These are phyloP conservation scores for Venustaconcha ellipsiformis DNA, from an alignment of 1,140 invertebrate species.

Conservation along the genomic window DNA sequence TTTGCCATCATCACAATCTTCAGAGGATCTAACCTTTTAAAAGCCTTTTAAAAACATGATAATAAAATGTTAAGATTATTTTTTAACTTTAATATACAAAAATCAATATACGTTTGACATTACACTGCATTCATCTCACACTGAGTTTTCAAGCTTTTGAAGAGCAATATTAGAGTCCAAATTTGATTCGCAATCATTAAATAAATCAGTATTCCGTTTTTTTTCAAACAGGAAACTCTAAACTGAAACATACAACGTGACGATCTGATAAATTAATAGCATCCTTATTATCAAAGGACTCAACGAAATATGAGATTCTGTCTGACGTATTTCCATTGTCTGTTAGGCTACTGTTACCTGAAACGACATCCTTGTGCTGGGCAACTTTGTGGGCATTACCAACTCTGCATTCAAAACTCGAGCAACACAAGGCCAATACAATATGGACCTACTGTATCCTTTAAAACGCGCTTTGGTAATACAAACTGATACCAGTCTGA, in stretches of 20 bases:
- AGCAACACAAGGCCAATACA: background rate
- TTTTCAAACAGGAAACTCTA: background rate
- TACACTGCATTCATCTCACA: too few species aligned
- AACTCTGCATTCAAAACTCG: constrained; percentile 3
- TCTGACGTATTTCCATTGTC: background rate
- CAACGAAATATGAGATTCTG: background rate
- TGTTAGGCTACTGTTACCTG: background rate
- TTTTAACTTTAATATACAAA: too few species aligned
- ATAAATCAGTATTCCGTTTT: background rate
- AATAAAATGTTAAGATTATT: too few species aligned
- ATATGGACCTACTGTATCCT: background rate
- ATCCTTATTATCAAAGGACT: background rate
- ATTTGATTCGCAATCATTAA: too few species aligned
- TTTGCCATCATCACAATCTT: too few species aligned
- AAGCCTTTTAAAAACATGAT: too few species aligned
- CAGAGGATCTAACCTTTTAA: too few species aligned
- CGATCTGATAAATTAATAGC: constrained; percentile 13
- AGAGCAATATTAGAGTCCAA: too few species aligned
- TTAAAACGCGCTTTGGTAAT: background rate
- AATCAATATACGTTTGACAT: too few species aligned
- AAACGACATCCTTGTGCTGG: background rate
- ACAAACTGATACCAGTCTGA: too few species aligned
- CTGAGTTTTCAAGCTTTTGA: too few species aligned
- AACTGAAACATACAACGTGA: background rate
- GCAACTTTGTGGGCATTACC: background rate